Conservation (phyloP, 2,113 vertebrate species). For the Colinus virginianus region DNA sequence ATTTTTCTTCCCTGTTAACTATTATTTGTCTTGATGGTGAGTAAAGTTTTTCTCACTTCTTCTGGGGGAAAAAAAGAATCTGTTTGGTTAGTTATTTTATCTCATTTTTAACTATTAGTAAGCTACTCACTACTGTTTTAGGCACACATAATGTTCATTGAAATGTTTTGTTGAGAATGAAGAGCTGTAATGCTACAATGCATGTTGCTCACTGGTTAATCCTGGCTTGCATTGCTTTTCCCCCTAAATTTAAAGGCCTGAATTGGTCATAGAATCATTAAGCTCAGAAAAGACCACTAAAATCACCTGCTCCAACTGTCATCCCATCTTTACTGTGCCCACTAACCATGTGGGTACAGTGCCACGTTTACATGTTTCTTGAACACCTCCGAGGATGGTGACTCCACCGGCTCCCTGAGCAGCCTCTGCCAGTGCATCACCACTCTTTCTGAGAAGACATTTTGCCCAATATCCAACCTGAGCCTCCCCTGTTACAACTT, state of each 20-base stretch:
- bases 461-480: too few relatives aligned
- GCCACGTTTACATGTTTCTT: too few relatives aligned
- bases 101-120: not conserved
- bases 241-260: not conserved
- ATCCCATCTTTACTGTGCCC: too few relatives aligned
- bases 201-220: not conserved
- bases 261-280: not conserved
- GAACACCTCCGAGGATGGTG: too few relatives aligned
- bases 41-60: not conserved
- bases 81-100: not conserved
- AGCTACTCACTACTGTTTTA: not conserved
- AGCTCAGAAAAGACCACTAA: too few relatives aligned
- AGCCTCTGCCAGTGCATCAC: too few relatives aligned
- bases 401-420: too few relatives aligned
- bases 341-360: too few relatives aligned
- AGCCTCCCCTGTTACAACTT: too few relatives aligned
- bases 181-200: not conserved
- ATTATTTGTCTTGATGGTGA: not conserved
- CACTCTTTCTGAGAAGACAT: too few relatives aligned
- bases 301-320: too few relatives aligned
- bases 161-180: not conserved
- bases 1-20: slow-evolving; percentile 16
- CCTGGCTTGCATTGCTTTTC: not conserved
- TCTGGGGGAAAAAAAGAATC: not conserved
- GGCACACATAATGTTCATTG: not conserved